Base-by-base conservation (phyloP, 2,888 invertebrate species). In the Tipula lateralis region DNA sequence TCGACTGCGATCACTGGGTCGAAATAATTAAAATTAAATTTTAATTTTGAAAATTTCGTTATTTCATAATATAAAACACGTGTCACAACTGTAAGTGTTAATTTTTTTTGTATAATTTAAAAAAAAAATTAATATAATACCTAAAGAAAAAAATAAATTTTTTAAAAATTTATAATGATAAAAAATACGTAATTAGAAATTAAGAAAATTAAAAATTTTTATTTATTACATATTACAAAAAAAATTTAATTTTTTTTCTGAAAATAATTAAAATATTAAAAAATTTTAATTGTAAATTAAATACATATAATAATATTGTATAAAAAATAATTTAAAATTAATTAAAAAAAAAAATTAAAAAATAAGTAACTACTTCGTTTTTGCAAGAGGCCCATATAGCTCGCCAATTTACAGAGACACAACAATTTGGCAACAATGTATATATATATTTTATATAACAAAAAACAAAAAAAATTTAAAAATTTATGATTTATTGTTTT, bases 361-460 rank as follows among this genome's bases (percentile, higher is more conserved):
- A 84, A 85, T 39, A 84, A 84, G 84, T 83, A 85, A 84, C 88
- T 88, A 90, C 90, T 90, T 90, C 90, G 90, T 90, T 90, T 90
- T 90, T 90, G 90, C 90, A 90, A 90, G 90, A 90, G 90, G 90
- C 90, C 90, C 90, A 90, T 90, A 90, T 90, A 90, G 90, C 90
- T 90, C 90, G 90, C 90, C 90, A 90, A 90, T 85, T 82, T 66
- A 66, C 83, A 83, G 83, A 85, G 86, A 85, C 85, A 84, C 88
- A 88, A 88, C 87, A 88, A 87, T 88, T 88, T 88, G 88, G 88
- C 88, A 87, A 87, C 87, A 85, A 83, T 82, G 19, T 86, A 83
- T 34, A 34, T 82, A 83, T 66, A 36, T 80, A 80, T 86, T 85
- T 85, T 34, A 34, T 82, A 83, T 24, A 19, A 84, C 85, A 85